Evolutionary conservation across 2,888 invertebrate genomes (phyloP).

Genomic region (Tenthredo amoena): DNA sequence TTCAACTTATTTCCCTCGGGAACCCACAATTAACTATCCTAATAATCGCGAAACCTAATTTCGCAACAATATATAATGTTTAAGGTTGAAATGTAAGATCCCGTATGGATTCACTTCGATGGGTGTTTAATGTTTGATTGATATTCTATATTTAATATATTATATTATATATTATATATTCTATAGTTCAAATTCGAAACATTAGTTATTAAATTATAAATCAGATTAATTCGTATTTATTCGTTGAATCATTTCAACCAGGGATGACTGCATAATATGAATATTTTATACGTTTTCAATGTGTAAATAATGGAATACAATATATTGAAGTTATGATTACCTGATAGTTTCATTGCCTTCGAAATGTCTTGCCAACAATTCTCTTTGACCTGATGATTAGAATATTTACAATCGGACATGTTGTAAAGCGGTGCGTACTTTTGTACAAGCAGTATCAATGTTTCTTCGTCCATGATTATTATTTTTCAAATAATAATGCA

Average conservation of each 20-base stretch:
- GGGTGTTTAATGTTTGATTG: neutral
- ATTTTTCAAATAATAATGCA: neutral
- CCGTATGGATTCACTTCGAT: neutral
- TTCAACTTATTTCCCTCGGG: no score
- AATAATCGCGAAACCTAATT: no score
- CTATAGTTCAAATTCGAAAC: no score
- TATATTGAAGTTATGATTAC: neutral
- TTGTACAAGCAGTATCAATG: neutral
- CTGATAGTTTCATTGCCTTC: neutral
- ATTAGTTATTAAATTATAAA: no score
- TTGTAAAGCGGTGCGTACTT: neutral
- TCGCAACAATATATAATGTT: no score
- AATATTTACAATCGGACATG: neutral
- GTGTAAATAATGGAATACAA: neutral
- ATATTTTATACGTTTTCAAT: neutral
- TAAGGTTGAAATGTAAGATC: neutral
- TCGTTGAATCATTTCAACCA: no score
- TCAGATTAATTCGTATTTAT: no score
- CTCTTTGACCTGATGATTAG: neutral
- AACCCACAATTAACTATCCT: no score
- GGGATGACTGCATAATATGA: no score
- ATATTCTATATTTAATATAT: no score
- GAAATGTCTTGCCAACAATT: conserved; percentile 7
- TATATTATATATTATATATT: no score
- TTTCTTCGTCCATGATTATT: neutral